Evolutionary conservation across 2,888 invertebrate genomes (phyloP), one percentile per base, ranked within the genome.

Genomic region (Clepsis dumicolana): DNA sequence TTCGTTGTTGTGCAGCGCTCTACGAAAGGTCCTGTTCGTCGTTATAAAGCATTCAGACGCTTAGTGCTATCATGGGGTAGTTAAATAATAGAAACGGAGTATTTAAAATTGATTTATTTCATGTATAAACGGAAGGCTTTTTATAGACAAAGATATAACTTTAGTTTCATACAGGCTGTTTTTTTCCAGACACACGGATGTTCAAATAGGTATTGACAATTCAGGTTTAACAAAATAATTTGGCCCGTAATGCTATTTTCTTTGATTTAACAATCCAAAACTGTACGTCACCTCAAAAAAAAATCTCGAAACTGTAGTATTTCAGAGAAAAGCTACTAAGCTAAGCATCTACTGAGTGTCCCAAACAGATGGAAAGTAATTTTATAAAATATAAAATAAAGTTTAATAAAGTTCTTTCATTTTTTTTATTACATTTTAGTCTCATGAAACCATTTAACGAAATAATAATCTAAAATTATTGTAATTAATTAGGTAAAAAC

Each of bases 401-500:
- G n/a, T n/a, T n/a, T n/a, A n/a, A n/a, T n/a, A n/a, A n/a, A n/a
- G n/a, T n/a, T n/a, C n/a, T n/a, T n/a, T n/a, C n/a, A n/a, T 16
- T n/a, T 16, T 41, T 8, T 60, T 60, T 12, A 29, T 56, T 56
- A 21, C 14, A 18, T 50, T 21, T 48, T 61, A n/a, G 0, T 21
- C 18, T 18, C 14, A 32, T 14, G 32, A 21, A 24, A 14, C 14
- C 16, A 24, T 35, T 14, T 38, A 54, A 54, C 8, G 12, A 61
- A 35, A 54, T 12, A 41, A 54, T 10, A 50, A 16, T 57, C 35
- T 41, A 48, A 48, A 56, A 59, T 38, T 29, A 38, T 50, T n/a
- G 52, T 18, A 7, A 18, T 62, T 48, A 54, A 44, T 24, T 38
- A 18, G 44, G 44, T 44, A 29, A 64, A n/a, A 68, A 68, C 16